Conservation (phyloP, 2,113 vertebrate genomes). For the Felis catus region F.catus_Fca126_mat1.0 CM031423.1:13512501-13513000, state of each 20-base stretch:
- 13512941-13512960: not conserved
- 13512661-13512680: rapidly evolving
- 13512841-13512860: not conserved
- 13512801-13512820: not conserved
- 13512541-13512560: rapidly evolving
- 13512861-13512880: not conserved
- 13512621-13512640: rapidly evolving
- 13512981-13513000: rapidly evolving
- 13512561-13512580: not conserved
- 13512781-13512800: not conserved
- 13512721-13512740: not conserved
- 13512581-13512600: rapidly evolving
- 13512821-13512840: not conserved
- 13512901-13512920: not conserved
- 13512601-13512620: not conserved
- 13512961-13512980: not conserved
- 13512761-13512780: rapidly evolving
- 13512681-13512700: rapidly evolving
- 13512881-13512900: not conserved
- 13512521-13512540: not conserved
- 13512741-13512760: rapidly evolving
- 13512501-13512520: not conserved
- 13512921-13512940: not conserved
- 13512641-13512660: rapidly evolving
- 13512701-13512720: not conserved